Conservation (phyloP, 2,888 invertebrate species). For the Hydrotaea diabolus region DNA sequence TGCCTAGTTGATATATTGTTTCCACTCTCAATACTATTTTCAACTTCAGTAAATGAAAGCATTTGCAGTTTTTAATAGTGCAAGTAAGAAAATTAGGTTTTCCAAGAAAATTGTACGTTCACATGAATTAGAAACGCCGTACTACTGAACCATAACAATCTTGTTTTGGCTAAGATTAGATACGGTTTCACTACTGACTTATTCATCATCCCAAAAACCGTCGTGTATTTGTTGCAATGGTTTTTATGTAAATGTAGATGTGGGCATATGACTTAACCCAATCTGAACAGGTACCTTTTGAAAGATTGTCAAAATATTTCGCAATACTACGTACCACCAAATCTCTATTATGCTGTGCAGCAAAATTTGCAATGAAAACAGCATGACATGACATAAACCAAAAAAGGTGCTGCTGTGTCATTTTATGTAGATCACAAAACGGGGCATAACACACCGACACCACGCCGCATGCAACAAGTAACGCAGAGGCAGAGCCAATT, state of each 20-base stretch:
- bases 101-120: background rate
- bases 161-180: conserved; percentile 7
- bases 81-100: too few species aligned
- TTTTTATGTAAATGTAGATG: background rate
- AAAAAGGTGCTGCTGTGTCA: conserved; percentile 67
- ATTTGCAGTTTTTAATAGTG: too few species aligned
- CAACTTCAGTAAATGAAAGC: too few species aligned
- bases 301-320: conserved; percentile 3
- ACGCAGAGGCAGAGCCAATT: conserved; percentile 25
- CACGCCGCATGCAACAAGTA: conserved; percentile 18
- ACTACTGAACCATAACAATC: background rate
- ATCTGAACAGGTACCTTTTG: conserved; percentile 15
- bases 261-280: background rate
- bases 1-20: too few species aligned
- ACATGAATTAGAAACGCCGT: background rate
- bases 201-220: background rate
- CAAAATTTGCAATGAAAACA: conserved; percentile 46
- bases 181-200: conserved; percentile 22
- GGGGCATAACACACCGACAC: background rate
- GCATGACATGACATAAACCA: conserved; percentile 67
- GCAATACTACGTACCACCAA: conserved; percentile 17
- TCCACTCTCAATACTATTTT: too few species aligned
- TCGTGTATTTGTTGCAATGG: background rate
- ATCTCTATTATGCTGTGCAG: background rate
- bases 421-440: conserved; percentile 61